phyloP scores from a whole-genome alignment of 2,888 invertebrate genomes.

The Petrolisthes manimaculis region DNA sequence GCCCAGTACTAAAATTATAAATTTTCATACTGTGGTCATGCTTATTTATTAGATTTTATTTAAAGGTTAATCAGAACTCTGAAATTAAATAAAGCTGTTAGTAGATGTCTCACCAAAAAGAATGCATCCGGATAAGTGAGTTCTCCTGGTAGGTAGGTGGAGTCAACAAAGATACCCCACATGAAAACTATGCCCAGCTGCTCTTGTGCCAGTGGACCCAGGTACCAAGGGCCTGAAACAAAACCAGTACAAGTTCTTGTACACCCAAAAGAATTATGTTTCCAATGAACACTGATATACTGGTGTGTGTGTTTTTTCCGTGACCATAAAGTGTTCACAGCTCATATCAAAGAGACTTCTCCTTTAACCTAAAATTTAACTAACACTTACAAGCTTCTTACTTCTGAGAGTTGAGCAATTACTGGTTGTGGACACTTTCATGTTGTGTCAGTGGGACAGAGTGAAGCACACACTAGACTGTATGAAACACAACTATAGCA shows the following conservation, averaged over 20 bases:
- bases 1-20: background rate
- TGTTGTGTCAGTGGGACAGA: no score
- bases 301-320: no score
- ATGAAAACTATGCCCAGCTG: conserved; percentile 81
- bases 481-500: no score
- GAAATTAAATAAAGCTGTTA: background rate
- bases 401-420: no score
- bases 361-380: background rate
- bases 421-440: no score
- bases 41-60: background rate
- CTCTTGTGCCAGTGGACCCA: conserved; percentile 43
- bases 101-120: conserved; percentile 41
- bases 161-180: conserved; percentile 86
- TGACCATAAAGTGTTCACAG: no score
- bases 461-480: no score
- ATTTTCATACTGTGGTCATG: background rate
- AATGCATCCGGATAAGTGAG: conserved; percentile 55
- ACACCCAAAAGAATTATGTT: background rate
- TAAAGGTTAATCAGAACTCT: background rate
- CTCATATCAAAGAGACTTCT: no score
- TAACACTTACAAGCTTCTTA: background rate
- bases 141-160: conserved; percentile 78
- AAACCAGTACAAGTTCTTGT: background rate
- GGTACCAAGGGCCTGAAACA: conserved; percentile 47
- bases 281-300: background rate